These are phyloP conservation scores for Lampris incognitus DNA, from an alignment of 2,113 vertebrate species.

Conservation along the genomic window DNA sequence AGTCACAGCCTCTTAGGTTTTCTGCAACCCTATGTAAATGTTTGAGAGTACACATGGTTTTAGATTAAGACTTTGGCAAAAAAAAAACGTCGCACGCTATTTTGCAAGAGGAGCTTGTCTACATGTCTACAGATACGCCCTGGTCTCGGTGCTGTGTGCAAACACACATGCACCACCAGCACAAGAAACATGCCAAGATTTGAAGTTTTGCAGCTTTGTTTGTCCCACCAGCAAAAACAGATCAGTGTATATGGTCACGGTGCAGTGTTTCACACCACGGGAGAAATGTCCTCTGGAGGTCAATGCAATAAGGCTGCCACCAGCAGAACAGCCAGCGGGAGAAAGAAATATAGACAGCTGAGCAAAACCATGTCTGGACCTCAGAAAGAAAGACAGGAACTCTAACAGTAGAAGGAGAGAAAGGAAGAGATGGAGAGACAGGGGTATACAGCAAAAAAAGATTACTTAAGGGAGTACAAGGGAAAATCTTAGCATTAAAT, in stretches of 20 bases:
- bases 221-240: conserved; percentile 11
- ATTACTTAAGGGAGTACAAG: too few species aligned
- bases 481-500: too few species aligned
- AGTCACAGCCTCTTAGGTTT: conserved; percentile 49
- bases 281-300: neutral
- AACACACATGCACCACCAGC: conserved; percentile 1
- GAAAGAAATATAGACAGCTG: neutral
- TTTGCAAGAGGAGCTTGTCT: neutral
- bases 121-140: conserved; percentile 19
- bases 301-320: neutral
- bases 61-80: neutral
- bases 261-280: neutral
- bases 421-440: neutral
- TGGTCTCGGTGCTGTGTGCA: conserved; percentile 9
- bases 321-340: neutral
- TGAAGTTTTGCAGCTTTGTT: conserved; percentile 26
- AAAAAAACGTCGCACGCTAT: neutral
- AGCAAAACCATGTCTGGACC: too few species aligned
- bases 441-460: neutral
- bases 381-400: neutral
- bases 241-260: neutral
- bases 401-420: neutral
- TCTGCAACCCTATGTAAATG: conserved; percentile 37
- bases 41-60: conserved; percentile 3
- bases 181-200: conserved; percentile 16